A percentile compares a stretch with the other conserved stretches of the same genome.
Conservation (phyloP, 2,888 invertebrate genomes). For the Amiota communis region DNA sequence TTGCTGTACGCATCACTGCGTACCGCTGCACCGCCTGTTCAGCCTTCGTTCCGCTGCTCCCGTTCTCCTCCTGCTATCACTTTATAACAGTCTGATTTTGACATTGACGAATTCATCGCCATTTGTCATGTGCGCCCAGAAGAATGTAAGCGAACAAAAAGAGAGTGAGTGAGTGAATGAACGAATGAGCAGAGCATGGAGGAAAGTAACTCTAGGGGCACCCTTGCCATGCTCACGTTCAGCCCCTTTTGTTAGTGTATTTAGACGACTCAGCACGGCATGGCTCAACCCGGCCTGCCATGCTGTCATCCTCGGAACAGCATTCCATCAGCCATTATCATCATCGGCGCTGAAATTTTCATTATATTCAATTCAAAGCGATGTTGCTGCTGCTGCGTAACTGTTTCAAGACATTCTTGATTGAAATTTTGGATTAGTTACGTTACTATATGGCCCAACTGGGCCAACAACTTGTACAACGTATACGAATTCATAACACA, state of each 20-base stretch:
- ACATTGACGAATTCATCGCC: slow-evolving; percentile 74
- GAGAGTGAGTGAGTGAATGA: slow-evolving; percentile 9
- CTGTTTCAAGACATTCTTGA: slow-evolving; percentile 26
- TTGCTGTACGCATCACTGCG: neutral
- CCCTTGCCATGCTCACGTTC: slow-evolving; percentile 48
- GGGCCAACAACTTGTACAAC: neutral
- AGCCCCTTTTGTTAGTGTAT: slow-evolving; percentile 24
- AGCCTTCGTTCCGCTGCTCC: slow-evolving; percentile 14
- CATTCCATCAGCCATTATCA: slow-evolving; percentile 64
- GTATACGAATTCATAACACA: too few species aligned
- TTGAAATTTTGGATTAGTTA: slow-evolving; percentile 27
- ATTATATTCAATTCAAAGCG: slow-evolving; percentile 65
- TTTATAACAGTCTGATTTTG: slow-evolving; percentile 75
- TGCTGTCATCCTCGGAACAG: slow-evolving; percentile 60
- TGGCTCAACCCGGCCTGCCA: slow-evolving; percentile 26
- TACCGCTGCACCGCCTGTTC: slow-evolving; percentile 7
- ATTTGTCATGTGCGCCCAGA: slow-evolving; percentile 73
- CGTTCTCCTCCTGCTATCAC: slow-evolving; percentile 50
- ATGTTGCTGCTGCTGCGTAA: slow-evolving; percentile 52
- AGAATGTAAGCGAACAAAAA: slow-evolving; percentile 49
- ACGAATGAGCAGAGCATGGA: slow-evolving; percentile 36
- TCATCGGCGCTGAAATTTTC: slow-evolving; percentile 65
- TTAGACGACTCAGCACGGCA: slow-evolving; percentile 6
- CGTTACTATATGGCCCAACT: slow-evolving; percentile 8
- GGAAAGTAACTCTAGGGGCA: slow-evolving; percentile 61